Evolutionary conservation across 2,797 vertebrate genomes (phyloP).

Genomic region (Periophthalmus magnuspinnatus): DNA sequence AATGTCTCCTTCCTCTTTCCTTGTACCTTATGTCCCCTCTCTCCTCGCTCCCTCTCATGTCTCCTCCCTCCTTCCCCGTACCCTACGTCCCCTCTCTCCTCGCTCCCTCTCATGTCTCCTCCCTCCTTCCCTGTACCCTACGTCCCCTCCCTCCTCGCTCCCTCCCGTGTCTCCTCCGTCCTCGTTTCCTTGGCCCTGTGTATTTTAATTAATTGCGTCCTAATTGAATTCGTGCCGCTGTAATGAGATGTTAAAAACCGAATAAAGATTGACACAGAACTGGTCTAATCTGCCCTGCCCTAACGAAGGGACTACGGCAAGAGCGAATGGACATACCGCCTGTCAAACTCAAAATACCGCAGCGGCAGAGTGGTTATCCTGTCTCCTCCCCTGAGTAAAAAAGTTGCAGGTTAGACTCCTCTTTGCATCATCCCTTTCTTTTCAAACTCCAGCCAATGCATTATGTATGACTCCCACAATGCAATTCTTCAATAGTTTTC

Average conservation of each 20-base stretch:
- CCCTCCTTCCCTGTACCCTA: too few species aligned
- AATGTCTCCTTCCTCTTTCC: too few species aligned
- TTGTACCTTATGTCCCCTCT: too few species aligned
- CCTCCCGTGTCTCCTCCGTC: constrained; percentile 16
- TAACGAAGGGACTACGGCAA: constrained; percentile 77
- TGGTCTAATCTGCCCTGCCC: constrained; percentile 80
- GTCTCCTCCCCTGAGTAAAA: background rate
- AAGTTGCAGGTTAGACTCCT: background rate
- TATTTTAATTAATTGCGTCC: constrained; percentile 81
- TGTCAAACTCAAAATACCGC: background rate
- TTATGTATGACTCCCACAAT: background rate
- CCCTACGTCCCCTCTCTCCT: too few species aligned
- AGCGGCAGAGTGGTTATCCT: too few species aligned
- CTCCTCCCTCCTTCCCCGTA: too few species aligned
- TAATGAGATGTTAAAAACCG: constrained; percentile 82
- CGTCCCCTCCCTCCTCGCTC: background rate
- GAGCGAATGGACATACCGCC: constrained; percentile 33
- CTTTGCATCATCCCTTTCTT: background rate
- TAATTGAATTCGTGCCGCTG: constrained; percentile 82
- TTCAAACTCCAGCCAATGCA: background rate
- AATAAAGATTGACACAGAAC: constrained; percentile 81
- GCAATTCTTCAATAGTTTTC: constrained; percentile 1
- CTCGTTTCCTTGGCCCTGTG: constrained; percentile 64
- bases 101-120: too few species aligned
- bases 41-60: too few species aligned